Percentiles rank a stretch among this genome's conserved stretches.
Evolutionary conservation across 1,140 invertebrate species (phyloP).

Genomic region (Bombus breviceps): DNA sequence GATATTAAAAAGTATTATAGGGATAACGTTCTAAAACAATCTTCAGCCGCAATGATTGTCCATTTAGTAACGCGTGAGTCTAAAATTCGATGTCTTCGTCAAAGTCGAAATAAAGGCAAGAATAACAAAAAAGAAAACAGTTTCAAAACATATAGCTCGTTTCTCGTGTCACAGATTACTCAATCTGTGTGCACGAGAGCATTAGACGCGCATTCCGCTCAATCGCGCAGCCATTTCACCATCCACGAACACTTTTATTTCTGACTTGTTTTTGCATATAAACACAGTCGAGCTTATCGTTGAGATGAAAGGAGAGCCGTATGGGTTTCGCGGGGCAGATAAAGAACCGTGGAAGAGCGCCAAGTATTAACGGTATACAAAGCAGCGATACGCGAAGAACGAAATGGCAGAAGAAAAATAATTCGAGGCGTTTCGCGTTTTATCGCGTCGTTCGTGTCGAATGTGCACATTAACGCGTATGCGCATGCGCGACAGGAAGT

Average conservation of each 20-base stretch:
- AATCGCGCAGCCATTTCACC: background rate
- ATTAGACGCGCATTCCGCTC: background rate
- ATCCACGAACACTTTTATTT: slow-evolving; percentile 39
- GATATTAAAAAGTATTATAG: too few relatives aligned
- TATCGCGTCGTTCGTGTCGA: slow-evolving; percentile 49
- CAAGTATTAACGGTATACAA: slow-evolving; percentile 1
- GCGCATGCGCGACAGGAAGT: background rate
- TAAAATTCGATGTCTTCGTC: background rate
- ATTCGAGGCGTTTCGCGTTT: slow-evolving; percentile 51
- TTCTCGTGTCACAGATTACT: background rate
- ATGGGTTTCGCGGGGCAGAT: slow-evolving; percentile 34
- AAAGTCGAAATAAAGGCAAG: background rate
- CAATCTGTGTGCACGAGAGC: background rate
- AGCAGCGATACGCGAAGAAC: slow-evolving; percentile 39
- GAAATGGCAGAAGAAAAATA: slow-evolving; percentile 42
- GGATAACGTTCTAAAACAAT: too few relatives aligned
- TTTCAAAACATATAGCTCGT: background rate
- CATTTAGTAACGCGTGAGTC: background rate
- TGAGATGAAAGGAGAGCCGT: slow-evolving; percentile 55
- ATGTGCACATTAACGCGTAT: slow-evolving; percentile 6
- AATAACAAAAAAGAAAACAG: background rate
- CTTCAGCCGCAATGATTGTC: too few relatives aligned
- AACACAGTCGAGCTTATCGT: slow-evolving; percentile 49
- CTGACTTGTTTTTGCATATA: slow-evolving; percentile 40
- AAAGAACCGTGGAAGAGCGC: slow-evolving; percentile 18